Evolutionary conservation across 2,797 vertebrate species (phyloP), one percentile per base, ranked within the genome.

Genomic region (Xenopus petersii): DNA sequence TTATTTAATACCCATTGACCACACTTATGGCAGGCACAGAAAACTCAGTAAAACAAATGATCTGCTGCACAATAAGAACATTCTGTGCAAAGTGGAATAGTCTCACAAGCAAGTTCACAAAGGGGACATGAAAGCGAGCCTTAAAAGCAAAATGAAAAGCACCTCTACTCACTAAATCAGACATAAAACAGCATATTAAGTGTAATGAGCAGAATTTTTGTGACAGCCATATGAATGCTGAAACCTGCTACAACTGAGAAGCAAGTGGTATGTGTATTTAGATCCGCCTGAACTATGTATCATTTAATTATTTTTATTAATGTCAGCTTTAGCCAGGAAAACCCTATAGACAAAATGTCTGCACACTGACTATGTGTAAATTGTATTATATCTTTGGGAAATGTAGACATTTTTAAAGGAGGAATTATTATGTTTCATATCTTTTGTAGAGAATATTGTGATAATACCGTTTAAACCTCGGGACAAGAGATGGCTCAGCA

Each of bases 141-240:
- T 73, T 67, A 73, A 73, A 75, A 46, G 70, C 48, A 67, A 68
- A 79, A 70, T 74, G 80, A 42, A 76, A 70, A 63, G 66, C 80
- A 82, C 73, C 16, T 74, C 73, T 84, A 70, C 80, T 74, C 75
- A 75, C 73, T 82, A 81, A 80, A 75, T 72, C 56, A 81, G 80
- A 59, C 81, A 70, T 80, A 78, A 80, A 83, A 80, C 48, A 80
- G 79, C 13, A 12, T 75, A 82, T 84, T 83, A 72, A 77, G 56
- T 77, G 69, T 72, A 81, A 84, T 86, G 81, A 75, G 79, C 46
- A 79, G 81, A 82, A 75, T 76, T 73, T 79, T 59, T 60, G 70
- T 73, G 66, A 54, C 26, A 82, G 73, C 75, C 58, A 67, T 70
- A 71, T 42, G 77, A 79, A 75, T 81, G 21, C 73, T 82, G 75